These are phyloP conservation scores for Sphenodon punctatus DNA, from an alignment of 2,797 vertebrate species.

Conservation along the genomic window DNA sequence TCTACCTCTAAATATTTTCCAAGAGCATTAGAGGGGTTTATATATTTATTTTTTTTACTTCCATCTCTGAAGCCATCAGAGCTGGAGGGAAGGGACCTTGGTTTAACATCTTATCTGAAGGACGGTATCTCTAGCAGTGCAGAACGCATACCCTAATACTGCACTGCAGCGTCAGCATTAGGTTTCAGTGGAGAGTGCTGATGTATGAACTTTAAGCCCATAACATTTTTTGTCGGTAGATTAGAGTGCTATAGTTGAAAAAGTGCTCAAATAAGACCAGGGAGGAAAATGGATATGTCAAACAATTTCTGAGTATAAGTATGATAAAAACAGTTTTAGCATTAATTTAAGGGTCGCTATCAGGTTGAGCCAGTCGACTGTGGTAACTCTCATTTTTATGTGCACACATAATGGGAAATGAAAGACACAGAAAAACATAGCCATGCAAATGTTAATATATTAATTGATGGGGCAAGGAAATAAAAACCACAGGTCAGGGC, in stretches of 20 bases:
- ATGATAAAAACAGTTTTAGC: neutral
- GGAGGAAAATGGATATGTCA: neutral
- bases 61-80: neutral
- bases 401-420: neutral
- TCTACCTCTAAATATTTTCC: neutral
- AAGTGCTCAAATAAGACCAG: neutral
- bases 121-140: neutral
- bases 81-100: neutral
- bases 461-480: neutral
- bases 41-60: constrained; percentile 1
- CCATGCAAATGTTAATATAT: neutral
- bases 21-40: neutral
- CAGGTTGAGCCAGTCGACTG: neutral
- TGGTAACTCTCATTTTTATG: neutral
- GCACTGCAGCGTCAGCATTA: neutral
- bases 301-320: neutral
- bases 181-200: constrained; percentile 9
- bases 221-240: constrained; percentile 13
- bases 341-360: neutral
- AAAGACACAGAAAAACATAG: neutral
- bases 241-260: neutral
- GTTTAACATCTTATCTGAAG: neutral
- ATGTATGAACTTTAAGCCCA: neutral
- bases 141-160: neutral
- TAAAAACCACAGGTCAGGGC: neutral